Evolutionary conservation across 2,888 invertebrate species (phyloP), one percentile per base, ranked within the genome.

Genomic region (Heliconius hortense): DNA sequence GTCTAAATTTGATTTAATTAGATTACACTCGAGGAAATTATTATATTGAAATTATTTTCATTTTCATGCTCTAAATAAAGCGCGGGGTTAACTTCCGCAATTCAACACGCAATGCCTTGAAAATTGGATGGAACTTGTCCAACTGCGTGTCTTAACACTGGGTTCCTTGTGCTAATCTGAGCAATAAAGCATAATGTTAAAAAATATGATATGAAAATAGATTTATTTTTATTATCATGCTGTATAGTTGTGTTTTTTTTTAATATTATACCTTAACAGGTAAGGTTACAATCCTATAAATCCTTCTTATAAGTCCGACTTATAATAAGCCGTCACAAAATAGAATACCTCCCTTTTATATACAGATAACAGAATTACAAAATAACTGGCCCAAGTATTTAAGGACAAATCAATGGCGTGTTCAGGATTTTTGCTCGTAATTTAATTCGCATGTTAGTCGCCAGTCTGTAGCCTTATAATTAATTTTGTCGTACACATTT

Each of bases 361-460:
- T 43, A 67, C 24, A 43, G 31, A 67, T 11, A 26, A 43, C 15
- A 13, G 18, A 66, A 39, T 43, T 66, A 11, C 18, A 43, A 67
- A 24, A 67, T 26, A 43, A 18, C 66, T 18, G 26, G 8, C 66
- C 18, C 24, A 67, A 67, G 24, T 39, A 67, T 24, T 67, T 67
- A 31, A 15, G 66, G 26, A 26, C 43, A 43, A 67, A 67, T 24
- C 66, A 39, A 67, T 26, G 43, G 31, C 39, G 24, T 67, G 43
- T 24, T 48, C 18, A 18, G 67, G 67, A 67, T 67, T 67, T 67
- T 67, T 67, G 67, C 18, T 67, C 43, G 43, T 26, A 48, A 48
- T 67, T 67, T 43, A 67, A 67, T 43, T 67, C n/a, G 43, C 4
- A 67, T 26, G 43, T 48, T 67, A 26, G 43, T 67, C 39, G 13